Base-by-base conservation (phyloP, 1,140 invertebrate genomes). In the Olivierus martensii region DNA sequence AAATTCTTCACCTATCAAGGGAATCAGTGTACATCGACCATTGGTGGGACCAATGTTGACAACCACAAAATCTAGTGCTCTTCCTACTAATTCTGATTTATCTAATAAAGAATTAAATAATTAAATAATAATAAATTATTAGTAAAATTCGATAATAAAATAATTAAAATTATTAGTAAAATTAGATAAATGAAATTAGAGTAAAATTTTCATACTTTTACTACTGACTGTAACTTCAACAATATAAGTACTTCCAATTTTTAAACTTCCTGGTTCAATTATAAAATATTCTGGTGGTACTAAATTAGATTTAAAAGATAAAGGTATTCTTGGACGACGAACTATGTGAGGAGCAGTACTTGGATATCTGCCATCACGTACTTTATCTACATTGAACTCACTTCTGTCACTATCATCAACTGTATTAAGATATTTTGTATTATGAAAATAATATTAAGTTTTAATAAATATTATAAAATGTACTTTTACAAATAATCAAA, bases 21-120 rank as follows among this genome's bases (percentile, higher is more conserved):
- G 54, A 49, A 56, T 52, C 34, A 56, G 43, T 3, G 54, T 56
- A 17, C 54, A 56, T 21, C 54, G 49, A 12, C 54, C 54, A 48
- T 56, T 56, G 9, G 36, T 21, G 10, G 54, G 54, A 14, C 54
- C 54, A 28, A 44, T n/a, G 41, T 52, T 48, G 5, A 56, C 41
- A 22, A 21, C 19, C 6, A 56, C 18, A 12, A 34, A 50, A n/a
- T 56, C 45, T 44, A 56, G 47, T 10, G 54, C 54, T 41, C 11
- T 35, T 2, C 54, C 54, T 51, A 51, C 39, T 3, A 43, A 14
- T 14, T 35, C 22, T 28, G 28, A 9, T 17, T 41, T 41, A 21
- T 22, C 48, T 49, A 28, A 37, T n/a, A n/a, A n/a, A n/a, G n/a
- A n/a, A n/a, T n/a, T n/a, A n/a, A n/a, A n/a, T n/a, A n/a, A n/a